Base-by-base conservation (phyloP, 2,888 invertebrate species). In the Ferdinandea cuprea region DNA sequence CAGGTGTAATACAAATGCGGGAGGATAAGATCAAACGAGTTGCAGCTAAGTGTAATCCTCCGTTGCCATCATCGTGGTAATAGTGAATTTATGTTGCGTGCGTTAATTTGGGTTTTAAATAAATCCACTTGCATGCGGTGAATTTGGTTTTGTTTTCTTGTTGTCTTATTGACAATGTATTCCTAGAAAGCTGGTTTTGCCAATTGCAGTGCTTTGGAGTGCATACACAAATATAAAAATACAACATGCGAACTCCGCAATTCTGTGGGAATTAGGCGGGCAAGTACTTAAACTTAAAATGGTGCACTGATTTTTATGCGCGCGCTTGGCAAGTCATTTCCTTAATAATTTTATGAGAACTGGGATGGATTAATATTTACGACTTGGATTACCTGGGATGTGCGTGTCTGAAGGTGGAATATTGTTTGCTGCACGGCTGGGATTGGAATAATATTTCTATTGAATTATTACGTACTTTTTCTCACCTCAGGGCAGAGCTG, bases 21-120 rank as follows among this genome's bases (percentile, higher is more conserved):
- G 32, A 58, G 78, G 83, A 83, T 83, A 83, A 83, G 83, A 83
- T 83, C 83, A 37, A 72, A 68, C 37, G 11, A 42, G 61, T 68
- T 72, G 7, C 35, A 17, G 11, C 30, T 15, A 52, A 52, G 15
- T 48, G 8, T 46, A 35, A 77, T 69, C 63, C 54, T 56, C n/a
- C 48, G 44, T 46, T 50, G 48, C 28, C 63, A 58, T 44, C 42
- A 46, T 46, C 37, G 15, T 19, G 37, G n/a, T 52, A 32, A 35
- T 58, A 32, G 25, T 25, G 32, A 54, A 54, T 30, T 46, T 58
- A 44, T 58, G 42, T 83, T 78, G 83, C 83, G 83, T 83, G 83
- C 72, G 68, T 73, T 83, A 72, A 83, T 83, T 83, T 83, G 72
- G 44, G 17, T 72, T 78, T 54, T 48, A 68, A 56, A 32, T 46